A percentile compares a stretch with the other conserved stretches of the same genome.
These are phyloP conservation scores for Amiota mariae DNA, from an alignment of 2,888 invertebrate species.

Conservation along the genomic window DNA sequence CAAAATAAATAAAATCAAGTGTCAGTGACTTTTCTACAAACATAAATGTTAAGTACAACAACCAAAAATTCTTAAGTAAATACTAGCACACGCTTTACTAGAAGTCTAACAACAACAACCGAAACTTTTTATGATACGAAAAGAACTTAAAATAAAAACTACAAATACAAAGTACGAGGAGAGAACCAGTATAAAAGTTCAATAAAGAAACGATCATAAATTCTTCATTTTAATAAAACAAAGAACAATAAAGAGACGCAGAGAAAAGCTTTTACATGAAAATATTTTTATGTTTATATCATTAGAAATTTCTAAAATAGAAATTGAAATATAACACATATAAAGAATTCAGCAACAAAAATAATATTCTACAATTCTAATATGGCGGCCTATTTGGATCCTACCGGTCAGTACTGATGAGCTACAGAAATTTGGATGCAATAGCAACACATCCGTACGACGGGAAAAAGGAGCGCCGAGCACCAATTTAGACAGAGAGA, in stretches of 20 bases:
- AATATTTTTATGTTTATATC: constrained; percentile 33
- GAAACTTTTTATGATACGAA: constrained; percentile 57
- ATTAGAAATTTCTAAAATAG: no score
- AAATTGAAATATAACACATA: no score
- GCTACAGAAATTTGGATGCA: constrained; percentile 19
- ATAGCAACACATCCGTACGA: background rate
- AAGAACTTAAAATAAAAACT: constrained; percentile 63
- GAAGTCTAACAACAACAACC: constrained; percentile 27
- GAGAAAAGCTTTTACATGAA: constrained; percentile 13
- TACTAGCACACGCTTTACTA: constrained; percentile 18
- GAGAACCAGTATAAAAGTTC: constrained; percentile 57
- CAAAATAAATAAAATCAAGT: constrained; percentile 60
- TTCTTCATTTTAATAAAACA: constrained; percentile 53
- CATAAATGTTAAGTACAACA: constrained; percentile 19
- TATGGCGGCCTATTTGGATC: constrained; percentile 71
- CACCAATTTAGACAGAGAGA: background rate
- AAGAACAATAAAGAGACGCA: constrained; percentile 41
- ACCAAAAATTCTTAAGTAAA: constrained; percentile 38
- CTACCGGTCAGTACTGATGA: constrained; percentile 71
- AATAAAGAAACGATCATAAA: constrained; percentile 44
- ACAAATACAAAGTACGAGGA: constrained; percentile 25
- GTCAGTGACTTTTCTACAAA: constrained; percentile 68
- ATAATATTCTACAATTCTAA: constrained; percentile 48
- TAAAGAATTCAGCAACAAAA: constrained; percentile 52
- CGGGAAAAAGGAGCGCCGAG: constrained; percentile 3